Conservation (phyloP, 2,113 vertebrate genomes). For the Lophotis ruficrista region DNA sequence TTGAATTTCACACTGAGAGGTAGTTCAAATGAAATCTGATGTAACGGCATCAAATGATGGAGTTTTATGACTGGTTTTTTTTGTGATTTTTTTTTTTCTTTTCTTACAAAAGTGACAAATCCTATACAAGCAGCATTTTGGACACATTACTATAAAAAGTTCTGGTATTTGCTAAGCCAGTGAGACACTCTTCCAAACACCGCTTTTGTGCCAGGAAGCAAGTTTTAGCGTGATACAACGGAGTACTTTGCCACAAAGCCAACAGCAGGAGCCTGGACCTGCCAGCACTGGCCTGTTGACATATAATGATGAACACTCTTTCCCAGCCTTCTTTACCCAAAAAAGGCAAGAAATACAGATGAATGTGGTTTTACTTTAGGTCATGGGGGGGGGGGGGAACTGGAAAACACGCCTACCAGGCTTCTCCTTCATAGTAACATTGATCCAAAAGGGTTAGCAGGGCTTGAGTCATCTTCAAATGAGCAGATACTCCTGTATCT, state of each 20-base stretch:
- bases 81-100: slow-evolving; percentile 40
- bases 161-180: slow-evolving; percentile 48
- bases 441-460: neutral
- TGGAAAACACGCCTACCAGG: neutral
- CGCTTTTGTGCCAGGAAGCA: slow-evolving; percentile 12
- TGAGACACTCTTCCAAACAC: slow-evolving; percentile 17
- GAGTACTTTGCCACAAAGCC: neutral
- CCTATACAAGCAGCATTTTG: slow-evolving; percentile 74
- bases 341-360: neutral
- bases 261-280: slow-evolving; percentile 18
- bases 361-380: neutral
- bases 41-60: slow-evolving; percentile 32
- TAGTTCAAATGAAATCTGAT: slow-evolving; percentile 77
- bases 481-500: neutral
- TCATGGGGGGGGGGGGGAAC: neutral
- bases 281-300: slow-evolving; percentile 35
- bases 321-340: neutral
- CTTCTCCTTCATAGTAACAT: neutral
- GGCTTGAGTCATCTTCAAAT: neutral
- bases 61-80: slow-evolving; percentile 3
- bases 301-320: neutral
- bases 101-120: slow-evolving; percentile 72
- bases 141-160: slow-evolving; percentile 56
- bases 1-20: slow-evolving; percentile 76
- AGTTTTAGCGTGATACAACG: neutral